Conservation (phyloP, 2,888 invertebrate species). For the Parascotia fuliginaria region DNA sequence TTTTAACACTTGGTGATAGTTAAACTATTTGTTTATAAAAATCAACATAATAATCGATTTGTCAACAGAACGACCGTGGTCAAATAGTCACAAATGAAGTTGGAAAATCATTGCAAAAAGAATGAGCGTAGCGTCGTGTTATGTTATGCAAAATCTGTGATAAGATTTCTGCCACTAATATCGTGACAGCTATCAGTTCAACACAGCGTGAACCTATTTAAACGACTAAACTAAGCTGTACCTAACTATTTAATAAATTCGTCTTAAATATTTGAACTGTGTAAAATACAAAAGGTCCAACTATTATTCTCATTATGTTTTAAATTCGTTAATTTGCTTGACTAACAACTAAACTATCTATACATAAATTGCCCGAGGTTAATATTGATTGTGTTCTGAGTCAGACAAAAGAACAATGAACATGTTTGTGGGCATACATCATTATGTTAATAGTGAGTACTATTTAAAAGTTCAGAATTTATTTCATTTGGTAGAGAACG, state of each 20-base stretch:
- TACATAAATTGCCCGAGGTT: constrained; percentile 30
- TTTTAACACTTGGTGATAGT: too few species aligned
- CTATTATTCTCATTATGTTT: constrained; percentile 45
- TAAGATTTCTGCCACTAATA: too few species aligned
- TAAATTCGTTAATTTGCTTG: constrained; percentile 43
- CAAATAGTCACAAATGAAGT: too few species aligned
- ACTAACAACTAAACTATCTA: constrained; percentile 18
- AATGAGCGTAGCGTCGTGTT: too few species aligned
- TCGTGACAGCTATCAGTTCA: constrained; percentile 16
- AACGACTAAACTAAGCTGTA: constrained; percentile 7
- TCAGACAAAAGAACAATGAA: constrained; percentile 27
- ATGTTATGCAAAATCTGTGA: too few species aligned
- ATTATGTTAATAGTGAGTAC: background rate
- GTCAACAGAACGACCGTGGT: too few species aligned
- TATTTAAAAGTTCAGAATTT: background rate
- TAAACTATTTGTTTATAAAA: too few species aligned
- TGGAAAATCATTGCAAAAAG: too few species aligned
- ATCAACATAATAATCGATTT: too few species aligned
- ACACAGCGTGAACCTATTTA: constrained; percentile 7
- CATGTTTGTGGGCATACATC: constrained; percentile 1
- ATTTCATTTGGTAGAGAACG: background rate
- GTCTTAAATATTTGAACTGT: constrained; percentile 47
- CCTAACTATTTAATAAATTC: constrained; percentile 39
- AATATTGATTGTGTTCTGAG: constrained; percentile 22
- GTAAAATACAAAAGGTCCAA: constrained; percentile 44